Evolutionary conservation across 2,888 invertebrate genomes (phyloP), one percentile per base, ranked within the genome.

Genomic region (Barypeithes pellucidus): DNA sequence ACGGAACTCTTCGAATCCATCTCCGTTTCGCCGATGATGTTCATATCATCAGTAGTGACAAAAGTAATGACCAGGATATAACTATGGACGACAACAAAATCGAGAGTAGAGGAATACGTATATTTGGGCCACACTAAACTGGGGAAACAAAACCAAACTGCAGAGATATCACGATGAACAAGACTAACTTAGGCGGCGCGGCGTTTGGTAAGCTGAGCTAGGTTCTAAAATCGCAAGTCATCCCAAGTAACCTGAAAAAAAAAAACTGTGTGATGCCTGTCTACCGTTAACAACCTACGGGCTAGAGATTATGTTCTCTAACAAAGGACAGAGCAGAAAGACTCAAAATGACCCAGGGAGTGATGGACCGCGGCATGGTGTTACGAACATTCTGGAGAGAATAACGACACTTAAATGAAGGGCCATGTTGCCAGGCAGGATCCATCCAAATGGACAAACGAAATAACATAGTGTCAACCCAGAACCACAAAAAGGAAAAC

Each of bases 1-100:
- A 75, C 45, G 75, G 76, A n/a, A 16, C 24, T n/a, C 20, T 39
- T 12, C 41, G 74, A 29, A 67, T 1, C n/a, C 43, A 76, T 29
- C 70, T 72, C 3, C 54, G 74, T 18, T 76, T 76, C 45, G 76
- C 71, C 4, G 74, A 76, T 39, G 74, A 76, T 50, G 65, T 76
- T 11, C 67, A 70, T 14, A n/a, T 74, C 11, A 29, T 72, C 4
- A 39, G 50, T n/a, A 20, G 45, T 39, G 59, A 61, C 33, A 20
- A 43, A 14, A 24, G n/a, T n/a, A 24, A 2, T 43, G 29, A 47
- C 16, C 43, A 11, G 18, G 20, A 20, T n/a, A n/a, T n/a, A n/a
- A 43, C 16, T n/a, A 60, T 68, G 12, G 8, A 52, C 16, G 9
- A 52, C 20, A 20, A 18, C n/a, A 52, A n/a, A 20, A 18, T 36